Evolutionary conservation across 1,140 invertebrate species (phyloP).

Genomic region (Orius insidiosus): DNA sequence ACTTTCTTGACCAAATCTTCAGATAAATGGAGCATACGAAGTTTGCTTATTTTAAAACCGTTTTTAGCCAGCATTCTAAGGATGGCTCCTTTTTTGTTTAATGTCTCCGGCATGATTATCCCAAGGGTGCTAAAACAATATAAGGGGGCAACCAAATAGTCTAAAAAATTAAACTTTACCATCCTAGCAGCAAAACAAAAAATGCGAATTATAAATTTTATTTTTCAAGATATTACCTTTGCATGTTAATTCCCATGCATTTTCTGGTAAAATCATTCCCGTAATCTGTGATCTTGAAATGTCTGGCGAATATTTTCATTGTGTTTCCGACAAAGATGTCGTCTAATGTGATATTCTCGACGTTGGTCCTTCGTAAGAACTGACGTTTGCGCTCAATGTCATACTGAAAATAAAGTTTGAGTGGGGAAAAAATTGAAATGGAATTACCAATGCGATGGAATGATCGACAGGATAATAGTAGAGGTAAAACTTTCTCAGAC

Average conservation of each 20-base stretch:
- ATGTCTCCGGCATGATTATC: constrained; percentile 51
- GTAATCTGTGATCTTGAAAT: constrained; percentile 60
- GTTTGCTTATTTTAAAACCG: constrained; percentile 50
- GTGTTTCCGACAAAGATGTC: constrained; percentile 62
- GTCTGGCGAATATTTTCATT: constrained; percentile 55
- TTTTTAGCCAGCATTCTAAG: constrained; percentile 42
- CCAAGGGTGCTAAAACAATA: constrained; percentile 45
- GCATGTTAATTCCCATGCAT: constrained; percentile 35
- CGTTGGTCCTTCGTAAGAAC: constrained; percentile 56
- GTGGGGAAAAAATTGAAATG: constrained; percentile 13
- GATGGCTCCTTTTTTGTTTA: constrained; percentile 55
- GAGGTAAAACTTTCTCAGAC: constrained; percentile 51
- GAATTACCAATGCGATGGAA: constrained; percentile 50
- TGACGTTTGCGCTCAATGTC: constrained; percentile 53
- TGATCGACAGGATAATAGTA: constrained; percentile 56
- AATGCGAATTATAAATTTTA: background rate
- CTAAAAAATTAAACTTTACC: background rate
- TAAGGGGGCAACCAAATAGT: constrained; percentile 8
- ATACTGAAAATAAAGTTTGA: constrained; percentile 47
- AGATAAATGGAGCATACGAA: constrained; percentile 48
- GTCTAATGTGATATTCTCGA: constrained; percentile 42
- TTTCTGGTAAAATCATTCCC: constrained; percentile 47
- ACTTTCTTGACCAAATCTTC: constrained; percentile 40
- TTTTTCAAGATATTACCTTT: constrained; percentile 27
- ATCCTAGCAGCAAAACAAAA: constrained; percentile 3